Base-by-base conservation (phyloP, 1,140 invertebrate species). In the Brachionus calyciflorus region DNA sequence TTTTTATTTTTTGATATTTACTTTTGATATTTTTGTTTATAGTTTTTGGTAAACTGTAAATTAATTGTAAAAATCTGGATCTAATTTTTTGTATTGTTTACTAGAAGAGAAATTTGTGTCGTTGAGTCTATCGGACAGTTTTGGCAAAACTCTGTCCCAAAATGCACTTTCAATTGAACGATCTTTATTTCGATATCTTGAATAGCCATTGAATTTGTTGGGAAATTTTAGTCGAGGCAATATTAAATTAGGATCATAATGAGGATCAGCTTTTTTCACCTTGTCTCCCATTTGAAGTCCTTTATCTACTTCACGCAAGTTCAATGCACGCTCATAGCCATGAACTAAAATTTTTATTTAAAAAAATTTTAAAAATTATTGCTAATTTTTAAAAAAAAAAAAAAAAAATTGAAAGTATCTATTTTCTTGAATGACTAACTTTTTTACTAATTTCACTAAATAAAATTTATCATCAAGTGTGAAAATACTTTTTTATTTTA, bases 261-360 rank as follows among this genome's bases (percentile, higher is more conserved):
- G 26, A 24, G 46, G 26, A 12, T 73, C 69, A 19, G 26, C n/a
- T 41, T 73, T 73, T 55, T 51, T 73, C 5, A 73, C 69, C 28
- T 33, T 40, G 21, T 49, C 69, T 10, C 69, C 69, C 44, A 73
- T 51, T 73, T 73, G 69, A 51, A 73, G 46, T 9, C 69, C 69
- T 3, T 19, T 5, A 9, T 73, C 46, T 40, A 21, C 41, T 7
- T 65, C 60, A 44, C 60, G 33, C 40, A 65, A 44, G 24, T 14
- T 41, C 19, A 44, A 24, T 19, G 37, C 3, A 41, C 40, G 12
- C 19, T 37, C 37, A 2, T 44, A 21, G 24, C 60, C 60, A 65
- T 65, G 33, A 24, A 65, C 60, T 65, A 30, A 65, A 65, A 65
- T 44, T 60, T 49, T 60, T n/a, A n/a, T n/a, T n/a, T n/a, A n/a